phyloP scores from a whole-genome alignment of 2,888 invertebrate genomes.

The Schizotus pectinicornis region DNA sequence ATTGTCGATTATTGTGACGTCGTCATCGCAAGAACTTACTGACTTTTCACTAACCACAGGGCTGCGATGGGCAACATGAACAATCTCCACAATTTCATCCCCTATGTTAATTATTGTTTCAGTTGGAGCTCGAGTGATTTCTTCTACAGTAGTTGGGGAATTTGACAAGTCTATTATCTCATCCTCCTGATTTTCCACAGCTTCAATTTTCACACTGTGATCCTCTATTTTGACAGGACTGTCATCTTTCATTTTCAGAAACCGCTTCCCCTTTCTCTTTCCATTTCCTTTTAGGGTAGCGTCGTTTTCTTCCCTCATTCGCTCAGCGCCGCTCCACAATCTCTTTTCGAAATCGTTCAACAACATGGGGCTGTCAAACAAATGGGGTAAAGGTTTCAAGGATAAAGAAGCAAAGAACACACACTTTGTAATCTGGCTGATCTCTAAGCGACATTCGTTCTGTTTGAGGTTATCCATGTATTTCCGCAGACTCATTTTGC shows the following conservation, averaged over 20 bases:
- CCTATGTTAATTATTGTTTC: too few relatives aligned
- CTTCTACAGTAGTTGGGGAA: too few relatives aligned
- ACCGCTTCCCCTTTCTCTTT: neutral
- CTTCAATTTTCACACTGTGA: too few relatives aligned
- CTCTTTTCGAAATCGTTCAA: constrained; percentile 19
- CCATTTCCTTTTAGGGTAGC: neutral
- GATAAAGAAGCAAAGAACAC: constrained; percentile 43
- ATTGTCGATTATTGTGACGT: too few relatives aligned
- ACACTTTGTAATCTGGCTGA: constrained; percentile 41
- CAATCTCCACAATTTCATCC: too few relatives aligned
- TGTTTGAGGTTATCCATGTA: constrained; percentile 37
- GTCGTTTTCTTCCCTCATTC: neutral
- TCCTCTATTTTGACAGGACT: neutral
- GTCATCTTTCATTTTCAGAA: neutral
- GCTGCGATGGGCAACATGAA: too few relatives aligned
- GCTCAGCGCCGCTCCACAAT: constrained; percentile 12
- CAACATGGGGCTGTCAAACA: constrained; percentile 19
- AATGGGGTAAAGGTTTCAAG: constrained; percentile 41
- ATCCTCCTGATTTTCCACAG: too few relatives aligned
- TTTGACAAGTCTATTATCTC: too few relatives aligned
- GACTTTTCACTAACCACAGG: too few relatives aligned
- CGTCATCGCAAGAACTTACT: too few relatives aligned
- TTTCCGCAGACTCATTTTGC: constrained; percentile 34
- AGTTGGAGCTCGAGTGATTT: too few relatives aligned
- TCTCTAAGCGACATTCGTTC: constrained; percentile 38